Base-by-base conservation (phyloP, 2,797 vertebrate species). In the Rhodeus uyekii region DNA sequence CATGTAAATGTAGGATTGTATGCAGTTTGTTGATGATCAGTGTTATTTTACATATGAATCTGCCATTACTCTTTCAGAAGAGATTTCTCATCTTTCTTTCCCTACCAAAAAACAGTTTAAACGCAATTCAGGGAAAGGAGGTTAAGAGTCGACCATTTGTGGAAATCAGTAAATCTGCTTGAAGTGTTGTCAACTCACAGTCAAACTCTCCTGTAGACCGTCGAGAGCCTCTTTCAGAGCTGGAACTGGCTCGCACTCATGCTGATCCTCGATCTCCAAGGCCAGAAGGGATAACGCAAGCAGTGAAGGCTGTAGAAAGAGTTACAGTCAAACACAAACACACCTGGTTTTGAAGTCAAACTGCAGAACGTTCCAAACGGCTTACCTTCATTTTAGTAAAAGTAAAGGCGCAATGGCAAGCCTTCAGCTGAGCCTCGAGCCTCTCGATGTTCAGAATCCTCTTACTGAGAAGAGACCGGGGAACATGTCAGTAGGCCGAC, bases 331-430 rank as follows among this genome's bases (percentile, higher is more conserved):
- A 79, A 12, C 4, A 14, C 24, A 53, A 42, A 36, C 38, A 38
- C 3, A 42, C 24, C 12, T 63, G 8, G 9, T 64, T 32, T 42
- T 1, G 0, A 19, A 36, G 39, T 50, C 9, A 0, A 38, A 22
- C 2, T 38, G 14, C 22, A 36, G 29, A 76, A 34, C 2, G 24
- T 36, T 34, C 9, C 2, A 3, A 24, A 38, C 38, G 53, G 3
- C 89, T 92, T 93, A 99, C 98, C 96, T 97, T 98, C 81, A 97
- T 92, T 95, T 99, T 99, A 78, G 97, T 97, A 92, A 99, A 98
- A 72, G 92, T 85, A 85, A 98, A 95, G 85, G 95, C 95, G 91
- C 97, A 98, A 87, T 98, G 96, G 87, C 98, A 99, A 39, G 96
- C 98, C 92, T 99, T 99, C 77, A 99, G 95, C 83, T 97, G 96